Conservation (phyloP, 2,888 invertebrate species). For the Cephus pygmeus region DNA sequence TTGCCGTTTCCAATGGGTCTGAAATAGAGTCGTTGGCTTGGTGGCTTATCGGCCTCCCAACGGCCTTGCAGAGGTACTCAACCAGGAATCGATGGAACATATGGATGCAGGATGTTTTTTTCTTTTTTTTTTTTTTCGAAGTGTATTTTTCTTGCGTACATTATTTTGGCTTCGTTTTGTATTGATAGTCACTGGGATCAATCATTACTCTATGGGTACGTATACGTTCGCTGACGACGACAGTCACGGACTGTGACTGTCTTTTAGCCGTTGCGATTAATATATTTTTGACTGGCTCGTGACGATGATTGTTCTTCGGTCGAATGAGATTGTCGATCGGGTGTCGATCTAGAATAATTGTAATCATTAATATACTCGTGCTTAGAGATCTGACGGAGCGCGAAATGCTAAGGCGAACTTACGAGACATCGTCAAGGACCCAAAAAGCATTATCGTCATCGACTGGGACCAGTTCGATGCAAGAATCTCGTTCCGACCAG, state of each 20-base stretch:
- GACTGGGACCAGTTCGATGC: neutral
- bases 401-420: neutral
- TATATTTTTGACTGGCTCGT: neutral
- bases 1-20: conserved; percentile 23
- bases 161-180: neutral
- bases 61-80: conserved; percentile 37
- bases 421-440: neutral
- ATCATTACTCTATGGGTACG: neutral
- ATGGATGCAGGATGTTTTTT: neutral
- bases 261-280: neutral
- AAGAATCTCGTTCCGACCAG: neutral
- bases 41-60: conserved; percentile 30
- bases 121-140: no score
- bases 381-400: neutral
- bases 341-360: neutral
- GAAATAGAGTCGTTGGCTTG: conserved; percentile 27
- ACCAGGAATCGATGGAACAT: neutral
- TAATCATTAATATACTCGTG: neutral
- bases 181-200: neutral
- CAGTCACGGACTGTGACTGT: neutral
- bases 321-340: neutral
- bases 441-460: neutral
- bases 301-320: neutral
- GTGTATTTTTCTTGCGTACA: neutral
- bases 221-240: neutral